phyloP scores from a whole-genome alignment of 2,888 invertebrate species.

The Anorthoa munda region DNA sequence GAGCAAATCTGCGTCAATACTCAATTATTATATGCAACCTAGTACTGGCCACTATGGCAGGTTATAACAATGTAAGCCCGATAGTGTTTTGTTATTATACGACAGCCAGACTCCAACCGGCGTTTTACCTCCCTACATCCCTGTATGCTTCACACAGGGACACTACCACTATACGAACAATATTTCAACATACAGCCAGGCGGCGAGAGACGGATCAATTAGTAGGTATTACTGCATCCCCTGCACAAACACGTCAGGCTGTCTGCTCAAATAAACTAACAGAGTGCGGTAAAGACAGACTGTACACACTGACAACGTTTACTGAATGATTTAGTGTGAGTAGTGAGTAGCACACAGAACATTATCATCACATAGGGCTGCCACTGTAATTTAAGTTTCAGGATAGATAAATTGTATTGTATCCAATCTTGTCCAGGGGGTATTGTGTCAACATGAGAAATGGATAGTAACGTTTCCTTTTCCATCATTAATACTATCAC shows the following conservation, averaged over 20 bases:
- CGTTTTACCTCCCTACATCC: background rate
- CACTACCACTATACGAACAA: background rate
- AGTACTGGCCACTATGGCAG: too few relatives aligned
- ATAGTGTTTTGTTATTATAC: too few relatives aligned
- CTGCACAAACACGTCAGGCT: conserved; percentile 47
- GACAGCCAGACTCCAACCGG: too few relatives aligned
- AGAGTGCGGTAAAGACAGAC: conserved; percentile 13
- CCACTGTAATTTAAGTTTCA: background rate
- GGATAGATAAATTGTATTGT: background rate
- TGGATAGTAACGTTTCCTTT: background rate
- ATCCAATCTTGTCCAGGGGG: background rate
- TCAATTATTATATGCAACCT: too few relatives aligned
- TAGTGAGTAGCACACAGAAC: background rate
- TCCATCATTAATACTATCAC: background rate
- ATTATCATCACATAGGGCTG: background rate
- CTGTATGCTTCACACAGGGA: background rate
- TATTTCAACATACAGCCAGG: conserved; percentile 14
- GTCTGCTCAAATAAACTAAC: conserved; percentile 32
- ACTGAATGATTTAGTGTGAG: background rate
- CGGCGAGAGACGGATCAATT: conserved; percentile 53
- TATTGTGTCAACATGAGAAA: too few relatives aligned
- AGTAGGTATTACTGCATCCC: conserved; percentile 54
- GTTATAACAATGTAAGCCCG: too few relatives aligned
- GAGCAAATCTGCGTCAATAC: background rate
- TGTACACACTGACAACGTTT: background rate